These are phyloP conservation scores for Caenorhabditis plicata DNA, from an alignment of 2,888 invertebrate genomes.

Conservation along the genomic window DNA sequence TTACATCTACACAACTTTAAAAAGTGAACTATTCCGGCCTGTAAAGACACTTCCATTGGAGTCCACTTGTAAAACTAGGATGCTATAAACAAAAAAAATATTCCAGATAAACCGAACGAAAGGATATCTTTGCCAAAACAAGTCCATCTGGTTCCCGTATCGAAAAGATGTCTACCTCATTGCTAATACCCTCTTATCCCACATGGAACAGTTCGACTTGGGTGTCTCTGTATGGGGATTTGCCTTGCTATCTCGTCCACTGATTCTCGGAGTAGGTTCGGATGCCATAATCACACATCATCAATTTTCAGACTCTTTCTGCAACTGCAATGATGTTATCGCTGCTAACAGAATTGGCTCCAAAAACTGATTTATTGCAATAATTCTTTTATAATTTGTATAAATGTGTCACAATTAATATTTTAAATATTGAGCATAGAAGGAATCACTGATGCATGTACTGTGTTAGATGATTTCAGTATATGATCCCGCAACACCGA, in stretches of 20 bases:
- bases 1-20: too few relatives aligned
- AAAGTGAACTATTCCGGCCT: too few relatives aligned
- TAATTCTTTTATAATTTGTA: too few relatives aligned
- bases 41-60: too few relatives aligned
- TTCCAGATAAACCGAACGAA: slow-evolving; percentile 68
- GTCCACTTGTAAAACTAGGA: neutral
- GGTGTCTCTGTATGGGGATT: slow-evolving; percentile 53
- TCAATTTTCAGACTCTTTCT: slow-evolving; percentile 34
- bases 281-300: neutral
- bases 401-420: too few relatives aligned
- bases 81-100: slow-evolving; percentile 66
- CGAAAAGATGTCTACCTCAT: slow-evolving; percentile 45
- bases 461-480: too few relatives aligned
- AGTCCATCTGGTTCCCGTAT: slow-evolving; percentile 43
- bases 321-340: slow-evolving; percentile 44
- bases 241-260: slow-evolving; percentile 36
- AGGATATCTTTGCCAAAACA: slow-evolving; percentile 42
- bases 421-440: too few relatives aligned
- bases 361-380: slow-evolving; percentile 15
- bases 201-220: slow-evolving; percentile 49
- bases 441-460: too few relatives aligned
- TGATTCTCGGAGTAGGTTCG: slow-evolving; percentile 32
- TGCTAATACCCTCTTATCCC: slow-evolving; percentile 35
- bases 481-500: too few relatives aligned
- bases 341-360: slow-evolving; percentile 34